Conservation (phyloP, 2,113 vertebrate species). For the Dicentrarchus labrax region DNA sequence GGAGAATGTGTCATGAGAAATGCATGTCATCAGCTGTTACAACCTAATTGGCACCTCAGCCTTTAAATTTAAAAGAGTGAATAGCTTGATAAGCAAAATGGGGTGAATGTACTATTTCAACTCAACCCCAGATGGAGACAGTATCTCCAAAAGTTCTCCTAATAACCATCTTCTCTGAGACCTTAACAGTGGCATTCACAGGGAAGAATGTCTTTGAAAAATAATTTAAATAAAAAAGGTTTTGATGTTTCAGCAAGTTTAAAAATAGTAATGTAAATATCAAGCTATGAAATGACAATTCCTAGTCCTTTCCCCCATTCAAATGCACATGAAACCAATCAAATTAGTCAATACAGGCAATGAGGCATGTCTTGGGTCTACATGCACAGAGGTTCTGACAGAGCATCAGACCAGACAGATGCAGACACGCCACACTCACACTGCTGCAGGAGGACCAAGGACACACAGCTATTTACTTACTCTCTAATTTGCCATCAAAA, state of each 20-base stretch:
- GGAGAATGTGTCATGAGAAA: slow-evolving; percentile 58
- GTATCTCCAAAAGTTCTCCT: slow-evolving; percentile 3
- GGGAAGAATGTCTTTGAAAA: neutral
- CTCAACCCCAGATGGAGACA: slow-evolving; percentile 28
- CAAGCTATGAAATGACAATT: neutral
- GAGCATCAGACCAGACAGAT: slow-evolving; percentile 74
- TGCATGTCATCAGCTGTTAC: slow-evolving; percentile 30
- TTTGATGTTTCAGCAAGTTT: neutral
- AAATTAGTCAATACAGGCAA: slow-evolving; percentile 61
- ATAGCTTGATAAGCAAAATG: neutral
- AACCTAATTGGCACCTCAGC: neutral
- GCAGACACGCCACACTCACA: slow-evolving; percentile 70
- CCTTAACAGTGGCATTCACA: neutral
- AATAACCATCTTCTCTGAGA: neutral
- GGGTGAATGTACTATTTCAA: slow-evolving; percentile 8
- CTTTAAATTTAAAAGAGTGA: neutral
- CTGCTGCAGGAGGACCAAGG: slow-evolving; percentile 62
- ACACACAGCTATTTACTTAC: slow-evolving; percentile 84
- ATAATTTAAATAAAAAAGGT: neutral
- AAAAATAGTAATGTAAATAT: neutral
- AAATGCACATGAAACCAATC: slow-evolving; percentile 52
- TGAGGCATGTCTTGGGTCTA: slow-evolving; percentile 71
- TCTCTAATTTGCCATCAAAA: slow-evolving; percentile 86
- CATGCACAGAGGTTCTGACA: slow-evolving; percentile 75
- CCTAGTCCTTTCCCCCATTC: neutral